A percentile compares a stretch with the other conserved stretches of the same genome.
Conservation (phyloP, 2,797 vertebrate genomes). For the Neopelma chrysocephalum region DNA sequence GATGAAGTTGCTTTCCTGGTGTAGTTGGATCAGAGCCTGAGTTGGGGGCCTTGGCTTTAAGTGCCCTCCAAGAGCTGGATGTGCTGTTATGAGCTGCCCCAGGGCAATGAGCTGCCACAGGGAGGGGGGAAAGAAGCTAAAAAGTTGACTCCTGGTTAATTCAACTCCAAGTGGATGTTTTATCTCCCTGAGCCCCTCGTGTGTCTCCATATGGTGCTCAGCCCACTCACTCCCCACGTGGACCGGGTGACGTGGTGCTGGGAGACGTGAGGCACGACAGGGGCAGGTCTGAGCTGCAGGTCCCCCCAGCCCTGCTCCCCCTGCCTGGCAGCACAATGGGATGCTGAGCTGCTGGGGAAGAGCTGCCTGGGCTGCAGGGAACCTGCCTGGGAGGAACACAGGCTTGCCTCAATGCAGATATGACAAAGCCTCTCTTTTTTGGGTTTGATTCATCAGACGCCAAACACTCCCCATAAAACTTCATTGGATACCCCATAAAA, state of each 20-base stretch:
- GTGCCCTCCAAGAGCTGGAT: background rate
- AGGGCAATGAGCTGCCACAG: accelerated
- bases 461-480: background rate
- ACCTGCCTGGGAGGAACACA: background rate
- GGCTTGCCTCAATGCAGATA: background rate
- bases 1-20: background rate
- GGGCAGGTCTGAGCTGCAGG: background rate
- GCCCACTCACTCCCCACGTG: background rate
- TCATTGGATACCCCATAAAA: background rate
- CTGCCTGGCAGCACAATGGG: background rate
- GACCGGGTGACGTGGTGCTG: background rate
- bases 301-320: background rate
- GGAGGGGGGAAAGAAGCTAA: background rate
- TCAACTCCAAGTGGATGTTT: background rate
- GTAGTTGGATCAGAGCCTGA: background rate
- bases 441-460: background rate
- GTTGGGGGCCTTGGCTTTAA: background rate
- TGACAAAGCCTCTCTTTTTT: background rate
- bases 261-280: slow-evolving; percentile 17
- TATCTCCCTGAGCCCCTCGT: background rate
- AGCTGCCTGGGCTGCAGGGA: background rate
- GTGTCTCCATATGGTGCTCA: slow-evolving; percentile 30
- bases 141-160: background rate
- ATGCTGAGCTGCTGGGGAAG: background rate
- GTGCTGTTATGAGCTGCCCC: accelerated